Conservation (phyloP, 2,797 vertebrate genomes). For the Sebastes diaconus region DNA sequence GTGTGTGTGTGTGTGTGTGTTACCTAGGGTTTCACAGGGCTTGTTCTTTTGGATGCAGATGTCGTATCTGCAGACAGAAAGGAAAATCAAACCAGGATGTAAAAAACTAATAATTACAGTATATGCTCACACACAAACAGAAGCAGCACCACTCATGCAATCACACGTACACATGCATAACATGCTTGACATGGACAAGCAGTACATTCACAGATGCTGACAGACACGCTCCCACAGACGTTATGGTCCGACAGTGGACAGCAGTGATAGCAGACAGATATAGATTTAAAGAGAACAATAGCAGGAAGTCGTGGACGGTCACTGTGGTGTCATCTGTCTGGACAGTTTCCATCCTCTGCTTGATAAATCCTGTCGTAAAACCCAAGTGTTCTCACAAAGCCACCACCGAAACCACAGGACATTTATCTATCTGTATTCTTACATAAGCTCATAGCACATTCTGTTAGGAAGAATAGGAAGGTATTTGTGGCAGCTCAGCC, state of each 20-base stretch:
- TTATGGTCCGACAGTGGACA: constrained; percentile 41
- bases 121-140: not conserved
- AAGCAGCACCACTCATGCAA: not conserved
- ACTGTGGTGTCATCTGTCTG: constrained; percentile 71
- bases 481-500: constrained; percentile 45
- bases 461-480: constrained; percentile 29
- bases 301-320: constrained; percentile 71
- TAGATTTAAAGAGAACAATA: constrained; percentile 74
- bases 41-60: constrained; percentile 99
- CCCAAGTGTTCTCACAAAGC: constrained; percentile 49
- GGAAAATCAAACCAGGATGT: constrained; percentile 8
- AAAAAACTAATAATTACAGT: not conserved
- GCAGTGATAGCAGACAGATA: constrained; percentile 60
- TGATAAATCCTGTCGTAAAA: constrained; percentile 66
- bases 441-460: constrained; percentile 20
- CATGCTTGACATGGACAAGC: not conserved
- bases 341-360: constrained; percentile 61
- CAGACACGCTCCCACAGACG: constrained; percentile 5
- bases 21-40: constrained; percentile 97
- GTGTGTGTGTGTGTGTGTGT: constrained; percentile 29
- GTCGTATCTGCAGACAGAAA: constrained; percentile 87
- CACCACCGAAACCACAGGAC: constrained; percentile 15
- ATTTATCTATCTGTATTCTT: constrained; percentile 6
- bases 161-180: not conserved
- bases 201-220: not conserved